A percentile compares a stretch with the other conserved stretches of the same genome.
phyloP scores from a whole-genome alignment of 1,140 invertebrate genomes.

The Tetranychus urticae region DNA sequence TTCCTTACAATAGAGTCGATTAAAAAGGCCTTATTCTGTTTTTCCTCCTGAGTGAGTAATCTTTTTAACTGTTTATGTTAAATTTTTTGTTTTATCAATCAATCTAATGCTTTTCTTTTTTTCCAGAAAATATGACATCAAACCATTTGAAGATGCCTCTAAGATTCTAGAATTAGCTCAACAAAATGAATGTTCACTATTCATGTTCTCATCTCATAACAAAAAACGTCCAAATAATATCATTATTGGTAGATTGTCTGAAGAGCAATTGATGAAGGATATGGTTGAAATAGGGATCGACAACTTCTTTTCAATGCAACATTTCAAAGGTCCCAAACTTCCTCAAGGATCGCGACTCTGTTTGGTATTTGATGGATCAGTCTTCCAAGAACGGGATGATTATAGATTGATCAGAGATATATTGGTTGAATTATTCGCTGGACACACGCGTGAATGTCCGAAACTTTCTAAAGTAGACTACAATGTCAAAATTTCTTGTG shows the following conservation, averaged over 20 bases:
- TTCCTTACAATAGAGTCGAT: background rate
- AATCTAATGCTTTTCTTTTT: background rate
- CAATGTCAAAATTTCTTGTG: slow-evolving; percentile 60
- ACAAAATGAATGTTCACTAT: slow-evolving; percentile 67
- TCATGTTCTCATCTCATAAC: slow-evolving; percentile 64
- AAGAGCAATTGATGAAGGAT: slow-evolving; percentile 53
- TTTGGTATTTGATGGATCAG: slow-evolving; percentile 72
- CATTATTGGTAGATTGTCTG: slow-evolving; percentile 48
- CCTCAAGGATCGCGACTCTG: slow-evolving; percentile 64
- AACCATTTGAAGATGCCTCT: slow-evolving; percentile 59
- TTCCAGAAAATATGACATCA: slow-evolving; percentile 44
- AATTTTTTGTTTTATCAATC: background rate
- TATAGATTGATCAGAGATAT: slow-evolving; percentile 61
- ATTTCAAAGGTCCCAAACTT: slow-evolving; percentile 58
- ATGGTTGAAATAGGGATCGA: slow-evolving; percentile 91
- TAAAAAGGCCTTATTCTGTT: slow-evolving; percentile 20
- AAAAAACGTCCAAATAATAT: slow-evolving; percentile 90
- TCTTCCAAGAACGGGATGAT: slow-evolving; percentile 54
- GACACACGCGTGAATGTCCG: slow-evolving; percentile 50
- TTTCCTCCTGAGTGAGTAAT: background rate
- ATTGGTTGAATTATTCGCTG: slow-evolving; percentile 72
- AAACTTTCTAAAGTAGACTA: slow-evolving; percentile 78
- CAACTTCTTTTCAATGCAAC: slow-evolving; percentile 45
- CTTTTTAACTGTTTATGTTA: background rate
- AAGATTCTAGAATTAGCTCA: slow-evolving; percentile 48